Conservation (phyloP, 2,888 invertebrate species). For the Lagria hirta region DNA sequence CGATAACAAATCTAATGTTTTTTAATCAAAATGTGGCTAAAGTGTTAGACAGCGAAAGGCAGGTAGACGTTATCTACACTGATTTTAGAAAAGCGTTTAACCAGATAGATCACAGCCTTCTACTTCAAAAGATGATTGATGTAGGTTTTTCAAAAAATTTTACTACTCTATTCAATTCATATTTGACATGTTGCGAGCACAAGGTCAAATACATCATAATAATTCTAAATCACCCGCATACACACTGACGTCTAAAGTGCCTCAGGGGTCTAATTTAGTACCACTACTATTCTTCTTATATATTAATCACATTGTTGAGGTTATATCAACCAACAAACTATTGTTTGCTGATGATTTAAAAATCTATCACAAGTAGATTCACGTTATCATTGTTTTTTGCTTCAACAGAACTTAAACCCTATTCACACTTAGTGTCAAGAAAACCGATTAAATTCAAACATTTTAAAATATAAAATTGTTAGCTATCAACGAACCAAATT, state of each 20-base stretch:
- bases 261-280: constrained; percentile 6
- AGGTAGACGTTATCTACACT: constrained; percentile 17
- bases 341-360: no score
- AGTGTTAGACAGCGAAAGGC: constrained; percentile 15
- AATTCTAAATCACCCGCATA: constrained; percentile 2
- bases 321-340: no score
- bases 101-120: constrained; percentile 15
- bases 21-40: constrained; percentile 16
- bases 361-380: neutral
- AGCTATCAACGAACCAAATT: no score
- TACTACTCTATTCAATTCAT: neutral
- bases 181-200: constrained; percentile 1
- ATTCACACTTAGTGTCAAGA: neutral
- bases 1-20: constrained; percentile 21
- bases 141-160: constrained; percentile 8
- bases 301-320: no score
- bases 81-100: constrained; percentile 25
- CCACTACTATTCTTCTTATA: constrained; percentile 4
- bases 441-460: neutral
- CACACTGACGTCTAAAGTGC: constrained; percentile 2
- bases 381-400: neutral
- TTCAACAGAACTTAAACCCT: neutral
- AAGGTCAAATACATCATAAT: neutral
- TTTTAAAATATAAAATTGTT: constrained; percentile 2
- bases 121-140: constrained; percentile 18